Base-by-base conservation (phyloP, 2,888 invertebrate species). In the Macrosiphum euphorbiae region DNA sequence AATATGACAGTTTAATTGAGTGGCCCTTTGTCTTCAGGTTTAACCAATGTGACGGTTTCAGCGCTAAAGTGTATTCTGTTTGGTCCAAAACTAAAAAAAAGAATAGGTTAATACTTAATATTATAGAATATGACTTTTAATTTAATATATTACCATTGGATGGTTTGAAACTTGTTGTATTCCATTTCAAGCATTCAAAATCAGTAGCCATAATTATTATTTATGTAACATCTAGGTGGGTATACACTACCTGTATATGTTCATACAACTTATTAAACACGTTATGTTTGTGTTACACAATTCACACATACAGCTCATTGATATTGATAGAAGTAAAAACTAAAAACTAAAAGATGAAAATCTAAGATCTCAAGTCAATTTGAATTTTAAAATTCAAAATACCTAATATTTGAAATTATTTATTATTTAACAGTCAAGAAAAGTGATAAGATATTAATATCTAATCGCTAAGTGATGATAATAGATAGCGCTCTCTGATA, bases 151-250 rank as follows among this genome's bases (percentile, higher is more conserved):
- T 90, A 94, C 93, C 61, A 7, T 85, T 41, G 24, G 90, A 90
- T 26, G 24, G 61, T 90, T 90, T 86, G 44, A 85, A 94, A 50
- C 7, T 41, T n/a, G 93, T 61, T 24, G 86, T 61, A 86, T 94
- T 90, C 93, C 93, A 94, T 50, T 94, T 90, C 28, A 94, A 58
- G 67, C 93, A 94, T 61, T 94, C 41, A 16, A 94, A 41, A 58
- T 86, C 20, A 50, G 35, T 5, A 47, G 44, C 10, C 92, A 87
- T 92, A n/a, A n/a, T 44, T n/a, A 35, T 35, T 35, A 78, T 11
- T 88, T 26, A 44, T 89, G n/a, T 47, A 61, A 89, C 41, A 41
- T 88, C 8, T n/a, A 44, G 44, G 44, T 44, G 7, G 5, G 7
- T 7, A 44, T 7, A 89, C 8, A 16, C 1, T 58, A 61, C n/a